Evolutionary conservation across 2,888 invertebrate species (phyloP).

Genomic region (Phengaris alcon): DNA sequence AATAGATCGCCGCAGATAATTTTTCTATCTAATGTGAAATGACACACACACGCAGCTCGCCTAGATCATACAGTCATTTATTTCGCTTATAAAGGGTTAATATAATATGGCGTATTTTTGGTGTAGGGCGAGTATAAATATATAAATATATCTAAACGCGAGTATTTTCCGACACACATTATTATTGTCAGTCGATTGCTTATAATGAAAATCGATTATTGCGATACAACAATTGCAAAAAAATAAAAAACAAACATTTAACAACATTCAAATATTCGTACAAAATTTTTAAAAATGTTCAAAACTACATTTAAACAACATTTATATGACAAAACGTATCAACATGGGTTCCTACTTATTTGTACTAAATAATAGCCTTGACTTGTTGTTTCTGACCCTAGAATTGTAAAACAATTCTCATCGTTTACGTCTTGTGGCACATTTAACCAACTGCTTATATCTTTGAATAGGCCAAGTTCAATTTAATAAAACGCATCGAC

Average conservation of each 20-base stretch:
- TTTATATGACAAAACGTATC: slow-evolving; percentile 6
- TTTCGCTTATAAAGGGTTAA: neutral
- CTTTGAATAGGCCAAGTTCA: neutral
- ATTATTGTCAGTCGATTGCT: slow-evolving; percentile 71
- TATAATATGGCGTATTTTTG: neutral
- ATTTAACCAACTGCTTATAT: neutral
- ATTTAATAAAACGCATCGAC: neutral
- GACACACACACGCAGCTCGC: neutral
- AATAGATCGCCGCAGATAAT: no score
- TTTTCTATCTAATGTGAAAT: neutral
- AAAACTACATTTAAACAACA: slow-evolving; percentile 45
- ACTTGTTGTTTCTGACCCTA: neutral
- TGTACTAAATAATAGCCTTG: slow-evolving; percentile 22
- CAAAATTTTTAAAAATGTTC: slow-evolving; percentile 55
- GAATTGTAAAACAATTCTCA: neutral
- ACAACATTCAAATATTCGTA: slow-evolving; percentile 55
- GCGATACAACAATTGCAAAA: slow-evolving; percentile 39
- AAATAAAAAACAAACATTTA: slow-evolving; percentile 43
- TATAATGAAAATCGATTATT: slow-evolving; percentile 43
- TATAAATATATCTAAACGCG: no score
- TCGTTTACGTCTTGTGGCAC: neutral
- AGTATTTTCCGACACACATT: slow-evolving; percentile 38
- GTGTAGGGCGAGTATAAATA: no score
- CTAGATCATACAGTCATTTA: neutral
- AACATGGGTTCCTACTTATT: slow-evolving; percentile 30